A percentile compares a stretch with the other conserved stretches of the same genome.
Evolutionary conservation across 2,888 invertebrate genomes (phyloP).

Genomic region (Agrotis segetum): DNA sequence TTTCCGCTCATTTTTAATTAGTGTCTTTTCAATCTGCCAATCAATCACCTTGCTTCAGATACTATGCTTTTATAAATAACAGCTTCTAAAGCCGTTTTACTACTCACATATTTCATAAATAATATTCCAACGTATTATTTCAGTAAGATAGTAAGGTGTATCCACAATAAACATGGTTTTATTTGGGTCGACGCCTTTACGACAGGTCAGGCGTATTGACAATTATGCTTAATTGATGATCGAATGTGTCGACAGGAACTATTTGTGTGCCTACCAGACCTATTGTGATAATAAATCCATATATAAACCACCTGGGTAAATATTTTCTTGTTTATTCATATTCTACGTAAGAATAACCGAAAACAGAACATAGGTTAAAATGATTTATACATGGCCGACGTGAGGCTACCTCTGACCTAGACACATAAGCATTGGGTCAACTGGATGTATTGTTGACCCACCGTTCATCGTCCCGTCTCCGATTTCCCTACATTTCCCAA

Average conservation of each 20-base stretch:
- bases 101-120: background rate
- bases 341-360: background rate
- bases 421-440: conserved; percentile 15
- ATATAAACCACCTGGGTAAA: background rate
- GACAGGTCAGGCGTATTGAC: conserved; percentile 51
- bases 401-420: background rate
- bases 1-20: conserved; percentile 18
- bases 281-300: conserved; percentile 22
- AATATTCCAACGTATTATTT: conserved; percentile 2
- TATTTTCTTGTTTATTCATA: background rate
- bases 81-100: background rate
- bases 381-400: background rate
- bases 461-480: conserved; percentile 4
- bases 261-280: background rate
- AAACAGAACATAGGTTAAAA: background rate
- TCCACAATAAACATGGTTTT: conserved; percentile 25
- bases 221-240: conserved; percentile 36
- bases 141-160: background rate
- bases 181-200: conserved; percentile 40
- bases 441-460: conserved; percentile 9
- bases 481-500: conserved; percentile 14
- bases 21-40: conserved; percentile 24
- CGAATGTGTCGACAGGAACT: conserved; percentile 27
- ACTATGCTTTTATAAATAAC: conserved; percentile 22
- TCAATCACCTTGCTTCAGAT: conserved; percentile 15